Evolutionary conservation across 2,797 vertebrate genomes (phyloP), one percentile per base, ranked within the genome.

Genomic region (Varecia variegata): DNA sequence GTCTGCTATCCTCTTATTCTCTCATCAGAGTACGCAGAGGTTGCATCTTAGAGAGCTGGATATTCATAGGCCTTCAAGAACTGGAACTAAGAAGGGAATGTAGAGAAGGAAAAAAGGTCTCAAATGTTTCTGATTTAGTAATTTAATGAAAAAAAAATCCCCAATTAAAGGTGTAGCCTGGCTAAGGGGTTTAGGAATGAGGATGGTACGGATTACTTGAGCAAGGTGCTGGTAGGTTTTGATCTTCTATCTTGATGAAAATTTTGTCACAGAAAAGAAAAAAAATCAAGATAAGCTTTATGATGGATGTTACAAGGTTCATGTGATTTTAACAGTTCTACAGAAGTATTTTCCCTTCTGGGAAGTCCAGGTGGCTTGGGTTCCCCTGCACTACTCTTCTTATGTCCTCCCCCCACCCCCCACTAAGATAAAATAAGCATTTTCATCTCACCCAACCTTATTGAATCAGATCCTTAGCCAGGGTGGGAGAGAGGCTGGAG

Each of bases 221-320:
- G 87, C 47, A 83, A 86, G 56, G 32, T 32, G 71, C 76, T 58
- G 4, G 27, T 76, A 25, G 23, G 45, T 70, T 83, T 88, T 88
- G 32, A 58, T 84, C 25, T 79, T 84, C n/a, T 17, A 74, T 50
- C 20, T 68, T 52, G 18, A 88, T 60, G 50, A 92, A 84, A 88
- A 80, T 85, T 68, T 91, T 93, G n/a, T 68, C 62, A 79, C 12
- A 32, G 68, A 71, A 83, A 92, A 82, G 52, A 83, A 84, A 43
- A 86, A 3, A 92, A 86, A 83, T 80, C 32, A 89, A 89, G 65
- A 88, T 3, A 82, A 27, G 52, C 32, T 93, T 85, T 80, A 92
- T 18, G 45, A 68, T 35, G 17, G 20, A 32, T 23, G 15, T 15
- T 47, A 82, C 52, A 82, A 86, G 8, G 54, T 62, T 81, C 5